Evolutionary conservation across 2,113 vertebrate genomes (phyloP).

Genomic region (Chaetodon trifascialis): DNA sequence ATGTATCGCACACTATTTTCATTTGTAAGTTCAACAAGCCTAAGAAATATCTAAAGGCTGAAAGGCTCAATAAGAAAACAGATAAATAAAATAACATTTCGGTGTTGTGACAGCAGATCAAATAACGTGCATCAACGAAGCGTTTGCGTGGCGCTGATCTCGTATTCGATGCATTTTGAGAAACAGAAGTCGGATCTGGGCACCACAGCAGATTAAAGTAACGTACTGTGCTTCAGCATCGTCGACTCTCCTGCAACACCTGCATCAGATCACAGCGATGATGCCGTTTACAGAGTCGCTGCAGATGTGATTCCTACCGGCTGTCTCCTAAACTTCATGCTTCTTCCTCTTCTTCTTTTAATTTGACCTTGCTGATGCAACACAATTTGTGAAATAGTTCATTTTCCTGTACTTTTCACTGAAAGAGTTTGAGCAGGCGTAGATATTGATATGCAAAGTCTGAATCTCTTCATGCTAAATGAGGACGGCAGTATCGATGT

Average conservation of each 20-base stretch:
- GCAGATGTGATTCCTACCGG: not conserved
- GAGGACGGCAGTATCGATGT: no score
- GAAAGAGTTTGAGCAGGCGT: not conserved
- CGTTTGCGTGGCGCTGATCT: not conserved
- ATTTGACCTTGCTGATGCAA: not conserved
- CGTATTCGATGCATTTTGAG: no score
- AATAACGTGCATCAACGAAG: not conserved
- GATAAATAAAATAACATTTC: not conserved
- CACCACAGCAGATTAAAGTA: conserved; percentile 16
- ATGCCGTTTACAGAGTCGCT: not conserved
- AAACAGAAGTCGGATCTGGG: not conserved
- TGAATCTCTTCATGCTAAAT: not conserved
- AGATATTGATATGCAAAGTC: not conserved
- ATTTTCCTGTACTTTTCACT: not conserved
- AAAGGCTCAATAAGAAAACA: not conserved
- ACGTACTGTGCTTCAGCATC: not conserved
- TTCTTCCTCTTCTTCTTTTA: not conserved
- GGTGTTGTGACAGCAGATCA: not conserved
- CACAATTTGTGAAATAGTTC: not conserved
- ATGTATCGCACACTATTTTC: no score
- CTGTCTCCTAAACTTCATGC: not conserved
- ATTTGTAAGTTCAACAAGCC: no score
- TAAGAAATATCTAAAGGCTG: no score
- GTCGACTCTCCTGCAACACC: not conserved
- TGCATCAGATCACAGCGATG: not conserved